Percentiles rank a stretch among this genome's conserved stretches.
Evolutionary conservation across 1,140 invertebrate species (phyloP).

Genomic region (Sitobion miscanthi): DNA sequence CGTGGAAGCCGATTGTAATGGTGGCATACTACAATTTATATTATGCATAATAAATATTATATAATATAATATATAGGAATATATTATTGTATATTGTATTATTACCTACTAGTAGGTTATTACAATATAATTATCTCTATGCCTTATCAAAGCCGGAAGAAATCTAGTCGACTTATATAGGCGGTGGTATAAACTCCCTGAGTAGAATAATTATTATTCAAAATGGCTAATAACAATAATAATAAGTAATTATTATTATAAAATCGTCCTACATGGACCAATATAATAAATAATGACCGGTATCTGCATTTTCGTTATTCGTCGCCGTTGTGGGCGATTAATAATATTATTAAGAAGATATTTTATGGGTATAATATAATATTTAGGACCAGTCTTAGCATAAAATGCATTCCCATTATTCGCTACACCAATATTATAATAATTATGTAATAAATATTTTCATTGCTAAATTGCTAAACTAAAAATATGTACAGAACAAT

Average conservation of each 20-base stretch:
- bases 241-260: conserved; percentile 3
- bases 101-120: neutral
- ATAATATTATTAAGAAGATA: neutral
- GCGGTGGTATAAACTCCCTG: neutral
- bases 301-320: neutral
- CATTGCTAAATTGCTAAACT: neutral
- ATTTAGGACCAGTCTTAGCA: neutral
- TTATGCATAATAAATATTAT: neutral
- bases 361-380: neutral
- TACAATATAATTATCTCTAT: neutral
- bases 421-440: too few species aligned
- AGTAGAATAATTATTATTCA: conserved; percentile 6
- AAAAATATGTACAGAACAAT: neutral
- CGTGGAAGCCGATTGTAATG: neutral
- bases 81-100: conserved; percentile 10
- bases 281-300: neutral
- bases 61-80: neutral
- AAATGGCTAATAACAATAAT: conserved; percentile 3
- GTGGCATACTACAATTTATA: neutral
- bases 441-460: neutral
- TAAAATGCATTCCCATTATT: too few species aligned
- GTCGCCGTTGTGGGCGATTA: neutral
- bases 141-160: neutral
- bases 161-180: neutral
- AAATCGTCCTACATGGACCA: neutral